Percentiles rank a stretch among this genome's conserved stretches.
phyloP scores from a whole-genome alignment of 2,113 vertebrate genomes.

The Calidris pygmaea region DNA sequence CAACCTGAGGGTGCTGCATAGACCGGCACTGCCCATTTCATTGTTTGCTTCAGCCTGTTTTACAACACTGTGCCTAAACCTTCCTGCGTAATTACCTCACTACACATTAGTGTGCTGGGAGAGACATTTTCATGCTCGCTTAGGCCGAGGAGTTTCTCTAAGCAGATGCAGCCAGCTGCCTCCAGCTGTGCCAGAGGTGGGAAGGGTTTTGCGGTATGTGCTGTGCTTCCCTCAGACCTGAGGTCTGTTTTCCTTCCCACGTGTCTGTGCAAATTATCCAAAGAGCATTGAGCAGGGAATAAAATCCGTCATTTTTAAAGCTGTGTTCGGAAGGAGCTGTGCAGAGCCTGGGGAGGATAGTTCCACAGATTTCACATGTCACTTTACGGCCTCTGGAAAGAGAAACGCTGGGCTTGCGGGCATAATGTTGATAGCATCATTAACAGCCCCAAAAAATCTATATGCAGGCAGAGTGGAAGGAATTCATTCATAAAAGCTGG shows the following conservation, averaged over 20 bases:
- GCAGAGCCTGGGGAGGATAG: background rate
- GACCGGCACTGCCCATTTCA: background rate
- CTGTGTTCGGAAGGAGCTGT: background rate
- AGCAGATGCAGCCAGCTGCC: slow-evolving; percentile 44
- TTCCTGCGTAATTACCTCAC: background rate
- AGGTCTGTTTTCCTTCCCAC: background rate
- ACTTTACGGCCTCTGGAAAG: background rate
- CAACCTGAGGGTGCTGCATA: background rate
- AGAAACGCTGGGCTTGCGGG: background rate
- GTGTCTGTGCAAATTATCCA: background rate
- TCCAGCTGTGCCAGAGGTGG: slow-evolving; percentile 40
- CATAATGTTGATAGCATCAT: background rate
- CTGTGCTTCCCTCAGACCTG: background rate
- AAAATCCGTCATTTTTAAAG: background rate
- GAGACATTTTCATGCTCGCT: slow-evolving; percentile 26
- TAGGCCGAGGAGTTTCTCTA: background rate
- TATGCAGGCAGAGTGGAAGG: background rate
- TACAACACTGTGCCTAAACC: background rate
- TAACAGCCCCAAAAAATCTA: background rate
- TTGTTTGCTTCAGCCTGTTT: slow-evolving; percentile 1
- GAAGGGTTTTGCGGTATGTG: background rate
- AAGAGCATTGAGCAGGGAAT: background rate
- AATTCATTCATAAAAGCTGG: slow-evolving; percentile 24
- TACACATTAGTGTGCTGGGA: background rate
- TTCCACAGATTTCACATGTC: background rate